These are phyloP conservation scores for Rhinopomastus cyanomelas DNA, from an alignment of 2,113 vertebrate genomes.

Conservation along the genomic window DNA sequence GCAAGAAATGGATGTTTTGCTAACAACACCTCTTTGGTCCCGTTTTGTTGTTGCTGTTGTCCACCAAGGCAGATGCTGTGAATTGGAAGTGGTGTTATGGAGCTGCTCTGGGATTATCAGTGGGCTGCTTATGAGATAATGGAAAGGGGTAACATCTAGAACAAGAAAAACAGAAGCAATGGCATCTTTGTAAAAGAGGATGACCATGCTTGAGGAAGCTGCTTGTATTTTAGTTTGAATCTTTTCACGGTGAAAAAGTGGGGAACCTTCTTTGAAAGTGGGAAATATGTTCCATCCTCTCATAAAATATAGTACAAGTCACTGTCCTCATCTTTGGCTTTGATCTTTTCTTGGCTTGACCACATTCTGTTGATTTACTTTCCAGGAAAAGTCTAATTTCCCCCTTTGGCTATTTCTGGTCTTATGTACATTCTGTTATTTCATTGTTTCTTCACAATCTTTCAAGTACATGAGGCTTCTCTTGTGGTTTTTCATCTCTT, in stretches of 20 bases:
- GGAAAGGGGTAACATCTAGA: background rate
- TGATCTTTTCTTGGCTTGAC: background rate
- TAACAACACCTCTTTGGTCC: fast-evolving
- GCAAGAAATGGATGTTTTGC: background rate
- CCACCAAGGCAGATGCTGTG: background rate
- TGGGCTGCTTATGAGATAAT: background rate
- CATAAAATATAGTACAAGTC: background rate
- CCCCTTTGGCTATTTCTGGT: background rate
- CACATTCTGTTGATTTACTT: background rate
- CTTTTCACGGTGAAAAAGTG: background rate
- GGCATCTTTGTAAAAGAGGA: background rate
- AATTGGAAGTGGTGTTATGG: background rate
- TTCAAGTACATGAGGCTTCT: background rate
- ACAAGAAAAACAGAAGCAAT: background rate
- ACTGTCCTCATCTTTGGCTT: background rate
- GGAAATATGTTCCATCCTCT: background rate
- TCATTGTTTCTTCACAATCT: background rate
- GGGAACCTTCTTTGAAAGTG: background rate
- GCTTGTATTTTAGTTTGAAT: background rate
- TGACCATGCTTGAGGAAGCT: background rate
- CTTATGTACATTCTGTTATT: background rate
- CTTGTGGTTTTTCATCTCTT: background rate
- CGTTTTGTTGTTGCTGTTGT: background rate
- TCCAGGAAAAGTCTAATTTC: background rate
- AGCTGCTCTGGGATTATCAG: background rate